Evolutionary conservation across 2,888 invertebrate genomes (phyloP).

Genomic region (Drosophila antonietae): DNA sequence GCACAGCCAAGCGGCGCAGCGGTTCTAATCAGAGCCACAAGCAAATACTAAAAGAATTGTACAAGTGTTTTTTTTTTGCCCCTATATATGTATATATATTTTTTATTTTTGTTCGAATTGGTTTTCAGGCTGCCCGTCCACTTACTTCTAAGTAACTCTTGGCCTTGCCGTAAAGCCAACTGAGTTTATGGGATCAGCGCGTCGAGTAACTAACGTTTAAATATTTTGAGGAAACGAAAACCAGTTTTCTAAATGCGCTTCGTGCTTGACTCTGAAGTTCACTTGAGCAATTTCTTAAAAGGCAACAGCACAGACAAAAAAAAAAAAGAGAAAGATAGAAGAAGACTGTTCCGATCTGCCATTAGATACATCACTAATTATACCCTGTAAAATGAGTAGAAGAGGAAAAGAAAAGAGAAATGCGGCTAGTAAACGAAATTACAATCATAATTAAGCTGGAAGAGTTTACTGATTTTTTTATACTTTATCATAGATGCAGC

Average conservation of each 20-base stretch:
- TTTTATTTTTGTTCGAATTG: not conserved
- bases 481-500: not conserved
- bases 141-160: conserved; percentile 22
- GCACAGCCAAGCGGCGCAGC: not conserved
- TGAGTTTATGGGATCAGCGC: conserved; percentile 23
- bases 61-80: conserved; percentile 7
- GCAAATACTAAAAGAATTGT: conserved; percentile 7
- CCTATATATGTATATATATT: not conserved
- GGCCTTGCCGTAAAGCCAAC: conserved; percentile 36
- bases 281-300: conserved; percentile 52
- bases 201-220: conserved; percentile 23
- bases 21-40: conserved; percentile 23
- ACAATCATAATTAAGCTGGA: not conserved
- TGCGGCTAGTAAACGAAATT: not conserved
- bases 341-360: conserved; percentile 13
- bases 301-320: conserved; percentile 6
- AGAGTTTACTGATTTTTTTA: not conserved
- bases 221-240: conserved; percentile 36
- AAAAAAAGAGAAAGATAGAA: not conserved
- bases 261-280: conserved; percentile 47
- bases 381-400: conserved; percentile 32
- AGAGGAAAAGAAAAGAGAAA: not conserved
- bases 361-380: conserved; percentile 46
- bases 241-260: conserved; percentile 45
- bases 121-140: not conserved